Conservation (phyloP, 2,113 vertebrate genomes). For the Heterotilapia buettikoferi region DNA sequence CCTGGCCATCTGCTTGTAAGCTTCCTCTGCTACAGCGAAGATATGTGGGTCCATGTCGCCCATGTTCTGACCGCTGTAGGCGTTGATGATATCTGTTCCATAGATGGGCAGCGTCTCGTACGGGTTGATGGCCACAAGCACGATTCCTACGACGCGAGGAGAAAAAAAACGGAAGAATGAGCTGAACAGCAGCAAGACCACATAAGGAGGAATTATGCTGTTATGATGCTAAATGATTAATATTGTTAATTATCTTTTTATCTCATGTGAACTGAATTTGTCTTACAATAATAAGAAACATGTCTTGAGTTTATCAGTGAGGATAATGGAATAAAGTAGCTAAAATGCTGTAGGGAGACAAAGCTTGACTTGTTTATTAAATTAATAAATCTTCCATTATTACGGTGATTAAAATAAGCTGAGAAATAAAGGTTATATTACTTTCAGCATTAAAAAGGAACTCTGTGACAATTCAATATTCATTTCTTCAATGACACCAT, state of each 20-base stretch:
- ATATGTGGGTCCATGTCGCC: conserved; percentile 99
- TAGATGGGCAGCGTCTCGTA: conserved; percentile 96
- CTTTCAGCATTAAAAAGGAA: not conserved
- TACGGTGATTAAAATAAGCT: not conserved
- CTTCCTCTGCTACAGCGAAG: conserved; percentile 97
- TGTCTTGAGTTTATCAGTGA: not conserved
- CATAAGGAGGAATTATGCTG: not conserved
- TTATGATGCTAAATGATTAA: not conserved
- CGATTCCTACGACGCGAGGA: conserved; percentile 78
- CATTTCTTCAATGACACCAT: not conserved
- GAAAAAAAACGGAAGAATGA: not conserved
- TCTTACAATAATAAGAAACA: not conserved
- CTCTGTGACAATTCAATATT: not conserved
- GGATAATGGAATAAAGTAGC: not conserved
- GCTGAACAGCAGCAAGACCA: not conserved
- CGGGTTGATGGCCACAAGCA: conserved; percentile 97
- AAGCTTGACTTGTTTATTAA: not conserved
- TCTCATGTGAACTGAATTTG: not conserved
- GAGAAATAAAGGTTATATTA: not conserved
- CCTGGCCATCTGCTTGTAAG: conserved; percentile 99
- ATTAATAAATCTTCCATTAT: not conserved
- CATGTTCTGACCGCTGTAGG: conserved; percentile 98
- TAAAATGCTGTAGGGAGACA: not conserved
- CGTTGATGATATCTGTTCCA: conserved; percentile 95
- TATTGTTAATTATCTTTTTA: not conserved